These are phyloP conservation scores for Caenorhabditis brenneri DNA, from an alignment of 1,140 invertebrate genomes.

Conservation along the genomic window DNA sequence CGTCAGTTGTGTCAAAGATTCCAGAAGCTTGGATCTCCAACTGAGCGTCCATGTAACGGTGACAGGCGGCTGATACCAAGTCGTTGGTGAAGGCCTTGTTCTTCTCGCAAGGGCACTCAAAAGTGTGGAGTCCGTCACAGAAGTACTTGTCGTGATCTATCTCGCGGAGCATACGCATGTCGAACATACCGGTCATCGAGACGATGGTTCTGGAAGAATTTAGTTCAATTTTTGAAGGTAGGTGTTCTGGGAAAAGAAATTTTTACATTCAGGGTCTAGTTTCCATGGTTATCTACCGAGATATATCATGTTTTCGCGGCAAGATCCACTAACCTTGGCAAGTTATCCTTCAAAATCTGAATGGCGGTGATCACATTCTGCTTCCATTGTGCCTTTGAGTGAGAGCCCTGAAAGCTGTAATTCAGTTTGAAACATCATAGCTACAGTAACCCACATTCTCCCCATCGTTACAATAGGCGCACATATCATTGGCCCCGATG, in stretches of 20 bases:
- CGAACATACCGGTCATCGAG: slow-evolving; percentile 60
- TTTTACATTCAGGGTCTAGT: no score
- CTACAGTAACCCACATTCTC: slow-evolving; percentile 7
- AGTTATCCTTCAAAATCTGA: slow-evolving; percentile 74
- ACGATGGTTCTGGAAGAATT: slow-evolving; percentile 65
- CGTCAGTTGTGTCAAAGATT: slow-evolving; percentile 71
- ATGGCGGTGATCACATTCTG: slow-evolving; percentile 71
- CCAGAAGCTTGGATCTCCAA: slow-evolving; percentile 61
- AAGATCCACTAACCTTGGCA: slow-evolving; percentile 64
- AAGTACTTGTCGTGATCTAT: slow-evolving; percentile 56
- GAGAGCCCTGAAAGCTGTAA: not conserved
- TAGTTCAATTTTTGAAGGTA: not conserved
- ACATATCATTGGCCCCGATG: slow-evolving; percentile 84
- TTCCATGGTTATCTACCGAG: no score
- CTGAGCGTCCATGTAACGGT: slow-evolving; percentile 55
- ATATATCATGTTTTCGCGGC: no score
- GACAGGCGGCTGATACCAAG: slow-evolving; percentile 51
- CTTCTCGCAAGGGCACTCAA: slow-evolving; percentile 62
- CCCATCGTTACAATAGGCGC: slow-evolving; percentile 76
- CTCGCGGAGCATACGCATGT: slow-evolving; percentile 58
- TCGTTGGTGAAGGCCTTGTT: slow-evolving; percentile 57
- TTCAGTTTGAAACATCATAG: not conserved
- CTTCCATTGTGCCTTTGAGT: slow-evolving; percentile 7
- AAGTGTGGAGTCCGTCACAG: slow-evolving; percentile 60
- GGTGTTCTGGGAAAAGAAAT: no score